Conservation (phyloP, 2,113 vertebrate genomes). For the Polypterus bichir region DNA sequence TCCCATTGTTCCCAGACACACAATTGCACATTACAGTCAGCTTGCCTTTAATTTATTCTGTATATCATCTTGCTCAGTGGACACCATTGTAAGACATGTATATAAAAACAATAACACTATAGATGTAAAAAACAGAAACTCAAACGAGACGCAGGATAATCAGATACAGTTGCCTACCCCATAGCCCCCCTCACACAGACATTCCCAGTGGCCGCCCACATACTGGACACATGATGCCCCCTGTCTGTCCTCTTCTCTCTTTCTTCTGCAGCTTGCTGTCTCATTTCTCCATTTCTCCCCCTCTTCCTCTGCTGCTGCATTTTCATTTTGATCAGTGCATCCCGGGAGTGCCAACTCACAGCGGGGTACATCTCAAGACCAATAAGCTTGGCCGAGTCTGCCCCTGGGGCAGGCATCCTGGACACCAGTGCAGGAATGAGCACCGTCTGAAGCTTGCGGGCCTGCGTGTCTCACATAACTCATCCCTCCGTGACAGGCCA, state of each 20-base stretch:
- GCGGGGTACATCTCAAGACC: slow-evolving; percentile 29
- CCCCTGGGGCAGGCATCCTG: slow-evolving; percentile 33
- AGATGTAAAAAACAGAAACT: too few relatives aligned
- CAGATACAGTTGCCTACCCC: too few relatives aligned
- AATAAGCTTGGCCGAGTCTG: slow-evolving; percentile 24
- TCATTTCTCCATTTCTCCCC: neutral
- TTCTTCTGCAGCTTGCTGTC: neutral
- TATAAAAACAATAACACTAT: too few relatives aligned
- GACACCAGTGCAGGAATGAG: slow-evolving; percentile 33
- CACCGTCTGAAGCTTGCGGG: slow-evolving; percentile 27
- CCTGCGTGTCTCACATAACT: slow-evolving; percentile 26
- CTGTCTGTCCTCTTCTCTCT: neutral
- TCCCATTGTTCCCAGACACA: too few relatives aligned
- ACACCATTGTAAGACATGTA: too few relatives aligned
- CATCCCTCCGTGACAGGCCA: slow-evolving; percentile 15
- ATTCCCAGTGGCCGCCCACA: too few relatives aligned
- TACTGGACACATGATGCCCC: too few relatives aligned
- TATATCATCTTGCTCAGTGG: too few relatives aligned
- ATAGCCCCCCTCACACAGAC: too few relatives aligned
- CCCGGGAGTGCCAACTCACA: slow-evolving; percentile 18
- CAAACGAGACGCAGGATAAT: too few relatives aligned
- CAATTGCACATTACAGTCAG: too few relatives aligned
- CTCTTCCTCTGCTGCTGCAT: neutral
- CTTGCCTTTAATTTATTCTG: too few relatives aligned
- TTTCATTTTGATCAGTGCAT: neutral